Conservation (phyloP, 2,888 invertebrate species). For the Copidosoma aretas region DNA sequence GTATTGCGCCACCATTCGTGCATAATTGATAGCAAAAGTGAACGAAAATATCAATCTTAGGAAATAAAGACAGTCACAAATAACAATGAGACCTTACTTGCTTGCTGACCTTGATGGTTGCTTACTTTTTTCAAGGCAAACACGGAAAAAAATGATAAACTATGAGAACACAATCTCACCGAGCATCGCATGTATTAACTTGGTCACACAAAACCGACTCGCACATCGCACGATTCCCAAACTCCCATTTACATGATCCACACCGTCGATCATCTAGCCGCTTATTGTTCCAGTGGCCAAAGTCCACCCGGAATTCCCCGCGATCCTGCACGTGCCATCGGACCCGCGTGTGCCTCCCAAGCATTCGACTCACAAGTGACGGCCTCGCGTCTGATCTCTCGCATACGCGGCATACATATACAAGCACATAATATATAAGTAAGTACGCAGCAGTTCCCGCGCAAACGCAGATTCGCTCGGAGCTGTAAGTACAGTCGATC, state of each 20-base stretch:
- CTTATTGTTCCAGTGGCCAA: conserved; percentile 9
- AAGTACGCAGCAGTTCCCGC: conserved; percentile 25
- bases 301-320: not conserved
- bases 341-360: not conserved
- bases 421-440: no score
- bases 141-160: no score
- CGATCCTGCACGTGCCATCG: not conserved
- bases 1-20: not conserved
- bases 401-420: no score
- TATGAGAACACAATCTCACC: no score
- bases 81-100: no score
- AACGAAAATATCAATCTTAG: not conserved
- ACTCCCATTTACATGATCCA: not conserved
- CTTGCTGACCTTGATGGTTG: no score
- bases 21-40: not conserved
- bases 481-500: not conserved
- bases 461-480: conserved; percentile 22
- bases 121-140: no score
- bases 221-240: no score
- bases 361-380: conserved; percentile 4
- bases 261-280: not conserved
- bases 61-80: no score
- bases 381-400: not conserved
- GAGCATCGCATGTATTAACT: no score
- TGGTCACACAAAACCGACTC: no score